phyloP scores from a whole-genome alignment of 2,888 invertebrate genomes.

The Eretmocerus hayati region DNA sequence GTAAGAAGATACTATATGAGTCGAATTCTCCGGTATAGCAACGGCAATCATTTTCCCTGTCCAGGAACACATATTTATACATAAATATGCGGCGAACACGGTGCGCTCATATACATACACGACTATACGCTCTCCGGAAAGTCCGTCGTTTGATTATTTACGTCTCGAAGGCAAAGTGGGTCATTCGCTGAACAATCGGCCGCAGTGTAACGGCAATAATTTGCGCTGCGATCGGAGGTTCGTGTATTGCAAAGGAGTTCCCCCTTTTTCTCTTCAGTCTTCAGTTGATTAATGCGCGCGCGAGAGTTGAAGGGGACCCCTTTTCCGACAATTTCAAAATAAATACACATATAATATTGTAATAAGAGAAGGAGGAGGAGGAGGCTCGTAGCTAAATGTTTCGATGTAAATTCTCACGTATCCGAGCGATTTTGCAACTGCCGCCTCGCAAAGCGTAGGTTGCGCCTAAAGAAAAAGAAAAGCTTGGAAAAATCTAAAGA shows the following conservation, averaged over 20 bases:
- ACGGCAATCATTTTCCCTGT: no score
- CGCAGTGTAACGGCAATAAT: conserved; percentile 3
- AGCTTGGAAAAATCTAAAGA: conserved; percentile 7
- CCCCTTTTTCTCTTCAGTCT: no score
- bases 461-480: conserved; percentile 5
- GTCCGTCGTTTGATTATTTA: conserved; percentile 6
- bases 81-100: no score
- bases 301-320: no score
- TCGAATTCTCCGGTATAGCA: no score
- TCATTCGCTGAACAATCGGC: conserved; percentile 8
- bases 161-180: conserved; percentile 8
- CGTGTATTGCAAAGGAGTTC: not conserved
- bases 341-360: not conserved
- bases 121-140: no score
- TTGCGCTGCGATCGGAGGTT: not conserved
- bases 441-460: not conserved
- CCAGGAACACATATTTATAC: no score
- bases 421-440: not conserved
- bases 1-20: no score
- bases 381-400: not conserved
- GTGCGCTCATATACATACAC: no score
- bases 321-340: not conserved
- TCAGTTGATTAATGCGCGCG: conserved; percentile 9
- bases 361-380: not conserved
- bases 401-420: conserved; percentile 7